Evolutionary conservation across 2,113 vertebrate species (phyloP).

Genomic region (Amphilophus citrinellus): DNA sequence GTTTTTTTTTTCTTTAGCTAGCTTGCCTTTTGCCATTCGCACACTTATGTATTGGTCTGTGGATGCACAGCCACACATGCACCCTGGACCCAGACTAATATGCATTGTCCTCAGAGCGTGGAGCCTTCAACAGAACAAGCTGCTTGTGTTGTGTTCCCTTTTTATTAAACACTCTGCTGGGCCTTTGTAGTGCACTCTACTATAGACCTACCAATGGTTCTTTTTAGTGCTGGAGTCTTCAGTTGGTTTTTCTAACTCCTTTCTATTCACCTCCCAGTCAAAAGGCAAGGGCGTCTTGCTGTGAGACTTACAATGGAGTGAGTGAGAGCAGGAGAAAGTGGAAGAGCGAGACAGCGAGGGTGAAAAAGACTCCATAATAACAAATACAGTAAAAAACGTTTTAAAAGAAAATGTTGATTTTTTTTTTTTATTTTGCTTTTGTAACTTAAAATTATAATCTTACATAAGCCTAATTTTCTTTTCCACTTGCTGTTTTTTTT

Average conservation of each 20-base stretch:
- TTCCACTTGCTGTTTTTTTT: background rate
- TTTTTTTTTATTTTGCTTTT: background rate
- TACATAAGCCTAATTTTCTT: background rate
- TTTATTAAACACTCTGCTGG: conserved; percentile 57
- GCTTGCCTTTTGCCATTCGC: conserved; percentile 3
- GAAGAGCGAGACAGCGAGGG: conserved; percentile 3
- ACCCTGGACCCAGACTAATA: conserved; percentile 51
- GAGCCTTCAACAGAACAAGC: conserved; percentile 74
- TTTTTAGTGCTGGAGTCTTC: conserved; percentile 65
- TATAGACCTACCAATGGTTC: conserved; percentile 64
- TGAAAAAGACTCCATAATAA: background rate
- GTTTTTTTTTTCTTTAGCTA: background rate
- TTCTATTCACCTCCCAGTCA: conserved; percentile 80
- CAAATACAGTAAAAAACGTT: conserved; percentile 1
- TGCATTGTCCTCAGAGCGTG: conserved; percentile 62
- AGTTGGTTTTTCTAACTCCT: conserved; percentile 78
- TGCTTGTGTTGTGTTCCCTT: conserved; percentile 65
- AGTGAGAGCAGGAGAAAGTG: conserved; percentile 43
- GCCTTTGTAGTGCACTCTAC: conserved; percentile 59
- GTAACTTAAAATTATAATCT: background rate
- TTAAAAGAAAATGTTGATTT: background rate
- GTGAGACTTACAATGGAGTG: conserved; percentile 61
- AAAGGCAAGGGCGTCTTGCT: conserved; percentile 72
- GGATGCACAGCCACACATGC: background rate
- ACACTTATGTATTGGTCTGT: background rate